Conservation (phyloP, 2,888 invertebrate species). For the Rotaria magnacalcarata region DNA sequence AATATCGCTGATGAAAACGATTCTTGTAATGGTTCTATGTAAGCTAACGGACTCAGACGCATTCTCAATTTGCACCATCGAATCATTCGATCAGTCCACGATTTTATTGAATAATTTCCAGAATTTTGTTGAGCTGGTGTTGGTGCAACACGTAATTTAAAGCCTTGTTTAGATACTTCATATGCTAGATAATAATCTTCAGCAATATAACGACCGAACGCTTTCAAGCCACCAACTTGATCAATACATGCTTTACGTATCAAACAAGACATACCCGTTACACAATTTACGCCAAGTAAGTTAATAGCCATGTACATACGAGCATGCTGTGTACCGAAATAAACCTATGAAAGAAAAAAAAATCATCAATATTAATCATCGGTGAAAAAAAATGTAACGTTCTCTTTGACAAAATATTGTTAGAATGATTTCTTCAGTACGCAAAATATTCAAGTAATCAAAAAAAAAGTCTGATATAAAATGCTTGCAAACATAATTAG, state of each 20-base stretch:
- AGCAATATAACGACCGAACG: constrained; percentile 85
- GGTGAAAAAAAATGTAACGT: too few relatives aligned
- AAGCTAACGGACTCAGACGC: constrained; percentile 87
- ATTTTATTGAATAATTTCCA: constrained; percentile 77
- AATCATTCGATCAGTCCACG: constrained; percentile 73
- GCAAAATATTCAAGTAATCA: too few relatives aligned
- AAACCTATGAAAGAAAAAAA: constrained; percentile 56
- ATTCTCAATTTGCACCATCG: constrained; percentile 91
- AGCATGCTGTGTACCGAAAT: constrained; percentile 93
- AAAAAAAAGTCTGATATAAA: too few relatives aligned
- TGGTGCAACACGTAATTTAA: constrained; percentile 81
- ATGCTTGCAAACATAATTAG: too few relatives aligned
- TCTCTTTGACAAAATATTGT: too few relatives aligned
- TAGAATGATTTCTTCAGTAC: too few relatives aligned
- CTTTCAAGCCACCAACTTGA: constrained; percentile 38
- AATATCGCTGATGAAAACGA: constrained; percentile 69
- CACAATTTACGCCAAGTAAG: constrained; percentile 84
- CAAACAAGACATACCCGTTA: constrained; percentile 64
- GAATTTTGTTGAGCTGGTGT: constrained; percentile 93
- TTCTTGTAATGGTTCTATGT: constrained; percentile 88
- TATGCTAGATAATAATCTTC: constrained; percentile 95
- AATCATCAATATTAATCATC: too few relatives aligned
- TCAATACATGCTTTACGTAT: constrained; percentile 45
- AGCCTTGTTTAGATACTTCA: constrained; percentile 64
- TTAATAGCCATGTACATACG: constrained; percentile 89